Base-by-base conservation (phyloP, 2,797 vertebrate genomes). In the Gephyroberyx darwinii region DNA sequence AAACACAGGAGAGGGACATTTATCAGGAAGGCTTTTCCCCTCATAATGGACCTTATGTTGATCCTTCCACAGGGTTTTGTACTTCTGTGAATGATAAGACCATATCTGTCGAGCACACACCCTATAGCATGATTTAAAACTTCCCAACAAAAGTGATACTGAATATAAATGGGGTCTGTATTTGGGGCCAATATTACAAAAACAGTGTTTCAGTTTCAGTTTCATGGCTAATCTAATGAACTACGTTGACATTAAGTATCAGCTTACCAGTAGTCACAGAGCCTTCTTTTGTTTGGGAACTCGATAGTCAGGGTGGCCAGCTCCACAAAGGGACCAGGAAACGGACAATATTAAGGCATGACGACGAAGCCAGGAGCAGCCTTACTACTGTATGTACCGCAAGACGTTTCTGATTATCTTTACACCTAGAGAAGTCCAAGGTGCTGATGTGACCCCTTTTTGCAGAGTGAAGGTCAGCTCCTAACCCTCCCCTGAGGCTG, bases 221-320 rank as follows among this genome's bases (percentile, higher is more conserved):
- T 90, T 87, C 86, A 78, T 19, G 64, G 71, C 55, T 84, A 88
- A 92, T 91, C 80, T 75, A 85, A 87, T 89, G 75, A 86, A 78
- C 35, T 48, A 10, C 54, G 52, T 63, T 80, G 78, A 75, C 65
- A 60, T 80, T 60, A 77, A 70, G 79, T 80, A 73, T 90, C 85
- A 63, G 64, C 43, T 88, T 86, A 65, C 90, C 66, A 75, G 76
- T 41, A 63, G 72, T 43, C 61, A 43, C 76, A 75, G 64, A 81
- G 68, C 65, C 77, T 79, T 59, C 51, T 84, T 81, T 79, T 81
- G 73, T 58, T 58, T 69, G 66, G 85, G 78, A 88, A 83, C 72
- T 68, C 19, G 82, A 85, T 87, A 86, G 80, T 86, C 75, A 65
- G 63, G 71, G 81, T 69, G 78, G 68, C 65, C 80, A 37, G 62